phyloP scores from a whole-genome alignment of 2,888 invertebrate genomes.

The Nomada hirtipes region DNA sequence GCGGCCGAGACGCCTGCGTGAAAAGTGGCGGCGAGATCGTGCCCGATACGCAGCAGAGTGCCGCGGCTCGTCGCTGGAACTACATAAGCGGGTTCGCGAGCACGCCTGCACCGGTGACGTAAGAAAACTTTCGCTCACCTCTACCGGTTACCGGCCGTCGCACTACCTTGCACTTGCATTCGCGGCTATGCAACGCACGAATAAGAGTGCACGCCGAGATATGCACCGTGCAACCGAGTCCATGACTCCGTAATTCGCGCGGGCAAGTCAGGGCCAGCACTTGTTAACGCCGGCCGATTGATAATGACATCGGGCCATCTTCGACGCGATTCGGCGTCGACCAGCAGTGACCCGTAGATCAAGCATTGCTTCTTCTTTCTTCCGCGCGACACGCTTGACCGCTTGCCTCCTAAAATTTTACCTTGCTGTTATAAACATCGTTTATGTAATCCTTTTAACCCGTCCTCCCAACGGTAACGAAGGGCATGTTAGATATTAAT shows the following conservation, averaged over 20 bases:
- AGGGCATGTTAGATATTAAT: too few species aligned
- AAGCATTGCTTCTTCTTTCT: background rate
- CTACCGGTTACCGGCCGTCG: slow-evolving; percentile 64
- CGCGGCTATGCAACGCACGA: slow-evolving; percentile 62
- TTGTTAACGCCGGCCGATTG: slow-evolving; percentile 51
- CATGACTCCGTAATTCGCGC: slow-evolving; percentile 63
- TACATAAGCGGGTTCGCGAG: slow-evolving; percentile 5
- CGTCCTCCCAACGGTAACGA: too few species aligned
- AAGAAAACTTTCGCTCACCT: slow-evolving; percentile 80
- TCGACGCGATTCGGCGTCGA: background rate
- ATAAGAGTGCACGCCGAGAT: slow-evolving; percentile 60
- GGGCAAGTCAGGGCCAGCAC: slow-evolving; percentile 66
- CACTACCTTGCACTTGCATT: slow-evolving; percentile 80
- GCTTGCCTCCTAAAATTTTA: too few species aligned
- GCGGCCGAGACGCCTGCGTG: slow-evolving; percentile 5
- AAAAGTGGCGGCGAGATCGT: slow-evolving; percentile 38
- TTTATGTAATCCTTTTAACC: too few species aligned
- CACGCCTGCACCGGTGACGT: slow-evolving; percentile 70
- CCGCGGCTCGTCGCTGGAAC: background rate
- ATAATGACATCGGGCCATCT: slow-evolving; percentile 52
- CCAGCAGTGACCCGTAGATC: too few species aligned
- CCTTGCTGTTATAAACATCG: too few species aligned
- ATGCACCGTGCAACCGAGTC: slow-evolving; percentile 59
- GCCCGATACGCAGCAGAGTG: slow-evolving; percentile 3
- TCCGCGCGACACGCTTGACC: background rate